A percentile compares a stretch with the other conserved stretches of the same genome.
Evolutionary conservation across 2,113 vertebrate genomes (phyloP).

Genomic region (Syrmaticus mikado): DNA sequence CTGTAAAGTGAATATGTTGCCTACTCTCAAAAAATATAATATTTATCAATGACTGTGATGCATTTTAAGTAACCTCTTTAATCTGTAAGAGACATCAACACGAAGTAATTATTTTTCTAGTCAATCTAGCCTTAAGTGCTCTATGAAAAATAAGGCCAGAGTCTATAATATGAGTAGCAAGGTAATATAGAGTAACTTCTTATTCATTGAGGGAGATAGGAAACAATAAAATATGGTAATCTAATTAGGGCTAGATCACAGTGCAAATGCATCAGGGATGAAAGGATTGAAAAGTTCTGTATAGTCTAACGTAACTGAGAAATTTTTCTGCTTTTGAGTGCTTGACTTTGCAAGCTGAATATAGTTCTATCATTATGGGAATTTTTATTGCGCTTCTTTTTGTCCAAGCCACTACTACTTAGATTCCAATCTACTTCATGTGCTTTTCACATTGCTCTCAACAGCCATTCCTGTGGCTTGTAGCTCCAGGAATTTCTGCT

Average conservation of each 20-base stretch:
- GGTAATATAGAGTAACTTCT: neutral
- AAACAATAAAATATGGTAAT: slow-evolving; percentile 36
- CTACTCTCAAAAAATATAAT: neutral
- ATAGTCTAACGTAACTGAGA: neutral
- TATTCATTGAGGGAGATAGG: slow-evolving; percentile 13
- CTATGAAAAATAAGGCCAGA: neutral
- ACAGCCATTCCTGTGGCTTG: neutral
- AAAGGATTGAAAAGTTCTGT: neutral
- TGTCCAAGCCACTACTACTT: neutral
- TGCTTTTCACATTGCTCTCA: neutral
- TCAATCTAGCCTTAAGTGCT: neutral
- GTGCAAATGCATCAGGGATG: neutral
- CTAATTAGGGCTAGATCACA: slow-evolving; percentile 23
- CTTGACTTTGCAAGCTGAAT: neutral
- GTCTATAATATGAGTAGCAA: neutral
- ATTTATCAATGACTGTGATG: neutral
- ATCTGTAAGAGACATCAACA: neutral
- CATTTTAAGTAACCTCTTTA: neutral
- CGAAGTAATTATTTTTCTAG: neutral
- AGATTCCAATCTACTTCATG: neutral
- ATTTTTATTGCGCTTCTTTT: neutral
- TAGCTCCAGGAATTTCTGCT: neutral
- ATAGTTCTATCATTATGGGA: neutral
- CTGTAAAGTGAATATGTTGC: neutral
- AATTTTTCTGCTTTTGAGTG: neutral